These are phyloP conservation scores for Lagocephalus sceleratus DNA, from an alignment of 2,797 vertebrate genomes.

Conservation along the genomic window DNA sequence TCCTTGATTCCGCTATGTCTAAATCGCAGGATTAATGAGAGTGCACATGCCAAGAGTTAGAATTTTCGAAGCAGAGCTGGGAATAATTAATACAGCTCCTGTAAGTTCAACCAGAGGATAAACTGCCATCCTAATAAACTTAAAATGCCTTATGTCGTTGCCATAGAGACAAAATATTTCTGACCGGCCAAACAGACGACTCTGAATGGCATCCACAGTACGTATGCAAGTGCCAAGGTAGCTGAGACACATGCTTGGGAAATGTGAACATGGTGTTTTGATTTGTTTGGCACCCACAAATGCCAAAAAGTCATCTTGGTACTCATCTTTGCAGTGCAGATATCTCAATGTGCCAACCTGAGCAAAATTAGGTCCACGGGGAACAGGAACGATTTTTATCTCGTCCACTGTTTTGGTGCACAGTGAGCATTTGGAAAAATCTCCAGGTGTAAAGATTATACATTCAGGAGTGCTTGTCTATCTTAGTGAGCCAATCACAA, in stretches of 20 bases:
- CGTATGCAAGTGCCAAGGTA: conserved; percentile 62
- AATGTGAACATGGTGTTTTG: conserved; percentile 69
- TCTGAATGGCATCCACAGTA: conserved; percentile 58
- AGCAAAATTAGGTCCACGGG: conserved; percentile 54
- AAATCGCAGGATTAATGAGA: conserved; percentile 46
- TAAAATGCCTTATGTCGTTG: conserved; percentile 31
- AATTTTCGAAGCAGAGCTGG: conserved; percentile 31
- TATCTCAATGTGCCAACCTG: conserved; percentile 59
- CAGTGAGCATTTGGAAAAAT: conserved; percentile 49
- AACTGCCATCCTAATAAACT: conserved; percentile 42
- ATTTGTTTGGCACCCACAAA: conserved; percentile 67
- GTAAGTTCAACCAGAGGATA: conserved; percentile 63
- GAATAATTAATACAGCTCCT: conserved; percentile 48
- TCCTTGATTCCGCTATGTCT: conserved; percentile 47
- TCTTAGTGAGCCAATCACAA: conserved; percentile 34
- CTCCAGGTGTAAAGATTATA: conserved; percentile 38
- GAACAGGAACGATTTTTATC: conserved; percentile 50
- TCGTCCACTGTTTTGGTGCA: conserved; percentile 36
- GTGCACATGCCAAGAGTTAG: conserved; percentile 35
- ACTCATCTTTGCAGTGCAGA: conserved; percentile 50
- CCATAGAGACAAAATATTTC: conserved; percentile 42
- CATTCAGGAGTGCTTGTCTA: conserved; percentile 46
- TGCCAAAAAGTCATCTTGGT: conserved; percentile 61
- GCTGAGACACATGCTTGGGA: conserved; percentile 62
- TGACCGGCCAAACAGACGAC: conserved; percentile 55